Evolutionary conservation across 2,888 invertebrate species (phyloP).

Genomic region (Metacarcinus magister): DNA sequence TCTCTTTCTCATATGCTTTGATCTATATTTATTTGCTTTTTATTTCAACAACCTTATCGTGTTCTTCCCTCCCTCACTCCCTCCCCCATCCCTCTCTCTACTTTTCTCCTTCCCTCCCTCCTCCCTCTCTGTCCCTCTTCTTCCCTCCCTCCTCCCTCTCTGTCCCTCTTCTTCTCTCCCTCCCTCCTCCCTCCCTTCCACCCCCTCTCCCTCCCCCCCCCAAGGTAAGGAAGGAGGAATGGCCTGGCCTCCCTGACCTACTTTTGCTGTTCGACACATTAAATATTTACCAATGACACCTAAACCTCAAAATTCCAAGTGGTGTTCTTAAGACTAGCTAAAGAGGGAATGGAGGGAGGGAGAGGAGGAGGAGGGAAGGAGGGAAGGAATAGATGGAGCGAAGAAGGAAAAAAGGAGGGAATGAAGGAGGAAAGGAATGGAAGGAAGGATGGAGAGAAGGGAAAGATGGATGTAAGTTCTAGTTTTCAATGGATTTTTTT

Average conservation of each 20-base stretch:
- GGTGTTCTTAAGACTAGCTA: neutral
- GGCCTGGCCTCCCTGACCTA: neutral
- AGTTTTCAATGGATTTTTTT: neutral
- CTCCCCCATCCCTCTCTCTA: no score
- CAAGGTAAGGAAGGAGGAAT: neutral
- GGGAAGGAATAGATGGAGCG: neutral
- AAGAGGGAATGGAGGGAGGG: neutral
- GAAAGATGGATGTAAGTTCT: neutral
- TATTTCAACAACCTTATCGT: neutral
- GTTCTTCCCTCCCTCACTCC: neutral
- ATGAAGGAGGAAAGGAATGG: neutral
- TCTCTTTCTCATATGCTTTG: neutral
- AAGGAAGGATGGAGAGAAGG: slow-evolving; percentile 13
- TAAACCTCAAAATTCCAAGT: neutral
- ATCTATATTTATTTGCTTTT: neutral
- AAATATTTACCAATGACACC: neutral
- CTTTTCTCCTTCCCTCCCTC: no score
- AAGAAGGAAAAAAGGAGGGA: neutral
- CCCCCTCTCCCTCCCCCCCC: neutral
- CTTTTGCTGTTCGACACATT: neutral
- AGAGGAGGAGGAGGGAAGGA: neutral
- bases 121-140: no score
- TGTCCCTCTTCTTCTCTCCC: neutral
- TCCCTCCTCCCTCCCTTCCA: neutral
- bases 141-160: neutral